Conservation (phyloP, 2,888 invertebrate species). For the Cosmia trapezina region DNA sequence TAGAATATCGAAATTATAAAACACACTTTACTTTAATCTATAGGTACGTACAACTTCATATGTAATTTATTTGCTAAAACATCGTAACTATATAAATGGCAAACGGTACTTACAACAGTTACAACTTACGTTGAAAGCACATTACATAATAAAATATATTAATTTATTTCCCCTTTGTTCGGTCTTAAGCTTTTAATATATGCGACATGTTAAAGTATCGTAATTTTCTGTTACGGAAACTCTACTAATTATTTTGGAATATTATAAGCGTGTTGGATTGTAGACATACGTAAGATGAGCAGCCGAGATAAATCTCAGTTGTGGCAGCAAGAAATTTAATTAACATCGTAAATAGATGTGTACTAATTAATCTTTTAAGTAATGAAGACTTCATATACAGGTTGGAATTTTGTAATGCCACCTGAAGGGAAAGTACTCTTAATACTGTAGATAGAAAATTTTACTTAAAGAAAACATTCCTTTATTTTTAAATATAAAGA, state of each 20-base stretch:
- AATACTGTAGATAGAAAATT: too few relatives aligned
- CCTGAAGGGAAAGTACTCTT: too few relatives aligned
- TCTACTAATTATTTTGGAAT: neutral
- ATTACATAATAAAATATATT: constrained; percentile 16
- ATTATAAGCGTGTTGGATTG: neutral
- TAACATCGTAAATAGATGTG: constrained; percentile 3
- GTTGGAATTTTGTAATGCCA: too few relatives aligned
- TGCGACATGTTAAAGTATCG: constrained; percentile 1
- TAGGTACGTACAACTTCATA: neutral
- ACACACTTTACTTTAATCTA: neutral
- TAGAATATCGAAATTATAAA: too few relatives aligned
- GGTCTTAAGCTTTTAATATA: constrained; percentile 15
- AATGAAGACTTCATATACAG: neutral
- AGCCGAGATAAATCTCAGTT: constrained; percentile 11
- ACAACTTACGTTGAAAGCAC: constrained; percentile 2
- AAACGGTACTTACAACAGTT: constrained; percentile 14
- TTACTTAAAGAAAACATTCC: too few relatives aligned
- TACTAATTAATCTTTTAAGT: constrained; percentile 16
- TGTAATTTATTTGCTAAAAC: constrained; percentile 5
- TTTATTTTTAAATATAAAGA: too few relatives aligned
- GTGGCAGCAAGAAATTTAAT: constrained; percentile 38
- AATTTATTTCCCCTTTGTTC: constrained; percentile 12
- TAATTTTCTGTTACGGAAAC: constrained; percentile 26
- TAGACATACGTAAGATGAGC: neutral
- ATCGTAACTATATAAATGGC: neutral